Evolutionary conservation across 2,888 invertebrate species (phyloP), one percentile per base, ranked within the genome.

Genomic region (Sinohyriopsis cumingii): DNA sequence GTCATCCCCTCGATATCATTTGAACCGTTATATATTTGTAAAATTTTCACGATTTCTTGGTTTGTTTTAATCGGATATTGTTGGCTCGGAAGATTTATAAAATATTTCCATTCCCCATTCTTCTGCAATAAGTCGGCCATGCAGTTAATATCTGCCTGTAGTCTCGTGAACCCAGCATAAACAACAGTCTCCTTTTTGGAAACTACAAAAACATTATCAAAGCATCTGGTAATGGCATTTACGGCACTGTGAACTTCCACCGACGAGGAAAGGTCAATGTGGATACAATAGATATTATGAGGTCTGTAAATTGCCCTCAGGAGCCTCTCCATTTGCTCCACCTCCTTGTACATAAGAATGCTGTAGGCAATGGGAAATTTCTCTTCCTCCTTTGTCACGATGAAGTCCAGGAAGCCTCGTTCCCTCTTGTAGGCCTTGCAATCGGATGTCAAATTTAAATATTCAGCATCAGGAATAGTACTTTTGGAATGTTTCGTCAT

Each of bases 1-100:
- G 82, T 84, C 7, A 89, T 80, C 0, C 89, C 88, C 75, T 89
- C 89, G 20, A 90, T 86, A 54, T 89, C 88, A 73, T 90, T 90
- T 54, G 86, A 73, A 28, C 89, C 89, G 70, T 89, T 89, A 73
- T 88, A 88, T 54, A 85, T 84, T 68, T 84, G 84, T 54, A 90
- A 75, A 56, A 89, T 87, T 70, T 85, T 80, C 15, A 89, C 89
- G 53, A 90, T 75, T 77, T 90, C 89, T 45, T 71, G 67, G 69
- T 88, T 89, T 7, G 89, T 89, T 77, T 85, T 89, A 24, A 90
- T 68, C 9, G 89, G 89, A 75, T 87, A 87, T 22, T 89, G 81
- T 63, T 87, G 87, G 60, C 86, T 86, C 15, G 89, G 87, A n/a
- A 88, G 72, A 73, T 90, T 90, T 20, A 90, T 80, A 56, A 89